Evolutionary conservation across 2,888 invertebrate genomes (phyloP), one percentile per base, ranked within the genome.

Genomic region (Barypeithes pellucidus): DNA sequence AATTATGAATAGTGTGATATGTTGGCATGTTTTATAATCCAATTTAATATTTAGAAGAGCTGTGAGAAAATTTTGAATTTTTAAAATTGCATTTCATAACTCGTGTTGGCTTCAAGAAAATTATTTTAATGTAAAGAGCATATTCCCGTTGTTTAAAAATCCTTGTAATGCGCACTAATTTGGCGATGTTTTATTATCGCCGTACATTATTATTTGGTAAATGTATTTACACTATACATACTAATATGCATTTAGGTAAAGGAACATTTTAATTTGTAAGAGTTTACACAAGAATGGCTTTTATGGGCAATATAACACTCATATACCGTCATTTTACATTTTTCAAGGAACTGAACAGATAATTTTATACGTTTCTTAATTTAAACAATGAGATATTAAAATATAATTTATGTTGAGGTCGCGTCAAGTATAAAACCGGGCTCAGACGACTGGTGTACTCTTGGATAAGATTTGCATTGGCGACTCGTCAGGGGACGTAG

Each of bases 291-390:
- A 57, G 54, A 57, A 33, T 57, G 33, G 33, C 4, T 57, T 57
- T 57, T 57, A 57, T 57, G 54, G 33, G 33, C 54, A 57, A 57
- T 57, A 57, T 57, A 57, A 57, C 54, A 57, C 33, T 57, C 29
- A 33, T 57, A 57, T 57, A 33, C 54, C 54, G 33, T 57, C 54
- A 57, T 57, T 57, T 57, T 57, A 57, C 54, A 57, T 33, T 57
- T 57, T 57, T 57, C 54, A 33, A 33, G 33, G 54, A 57, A 57
- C 54, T 57, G 24, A 57, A 57, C 33, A 57, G 16, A 57, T 57
- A 33, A 57, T 33, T 57, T 33, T 33, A 33, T 57, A 57, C 54
- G 33, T 16, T 57, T 33, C 54, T 57, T 57, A 57, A 57, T 57
- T 57, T 57, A 16, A 57, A 57, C 33, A 57, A 57, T 57, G 18